Evolutionary conservation across 1,140 invertebrate species (phyloP).

Genomic region (Macrosteles quadrilineatus): DNA sequence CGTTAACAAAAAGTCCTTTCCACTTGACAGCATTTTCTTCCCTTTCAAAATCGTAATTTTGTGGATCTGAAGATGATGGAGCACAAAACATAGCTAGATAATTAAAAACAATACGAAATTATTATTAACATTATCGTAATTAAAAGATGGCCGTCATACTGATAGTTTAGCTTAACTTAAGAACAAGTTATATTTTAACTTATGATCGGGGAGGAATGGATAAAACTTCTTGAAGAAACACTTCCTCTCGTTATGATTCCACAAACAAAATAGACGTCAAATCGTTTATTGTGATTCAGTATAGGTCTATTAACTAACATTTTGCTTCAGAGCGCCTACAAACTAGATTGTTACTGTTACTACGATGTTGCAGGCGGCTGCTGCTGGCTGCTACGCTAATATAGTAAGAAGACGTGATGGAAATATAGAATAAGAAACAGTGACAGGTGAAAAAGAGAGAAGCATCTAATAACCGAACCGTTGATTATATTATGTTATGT

Average conservation of each 20-base stretch:
- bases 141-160: slow-evolving; percentile 22
- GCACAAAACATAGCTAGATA: slow-evolving; percentile 56
- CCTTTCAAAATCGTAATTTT: slow-evolving; percentile 83
- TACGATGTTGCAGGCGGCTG: not conserved
- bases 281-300: slow-evolving; percentile 12
- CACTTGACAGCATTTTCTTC: slow-evolving; percentile 86
- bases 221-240: not conserved
- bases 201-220: not conserved
- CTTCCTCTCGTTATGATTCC: not conserved
- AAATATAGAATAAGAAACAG: too few relatives aligned
- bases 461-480: too few relatives aligned
- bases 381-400: too few relatives aligned
- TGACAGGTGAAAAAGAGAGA: too few relatives aligned
- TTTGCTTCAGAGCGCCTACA: not conserved
- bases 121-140: slow-evolving; percentile 18
- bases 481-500: too few relatives aligned
- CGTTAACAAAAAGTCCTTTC: slow-evolving; percentile 83
- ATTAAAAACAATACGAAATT: slow-evolving; percentile 24
- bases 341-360: not conserved
- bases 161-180: not conserved
- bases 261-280: not conserved
- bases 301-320: slow-evolving; percentile 5
- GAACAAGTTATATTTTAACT: too few relatives aligned
- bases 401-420: too few relatives aligned
- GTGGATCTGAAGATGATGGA: slow-evolving; percentile 59